A percentile compares a stretch with the other conserved stretches of the same genome.
These are phyloP conservation scores for Chymomyza amoena DNA, from an alignment of 2,888 invertebrate genomes.

Conservation along the genomic window DNA sequence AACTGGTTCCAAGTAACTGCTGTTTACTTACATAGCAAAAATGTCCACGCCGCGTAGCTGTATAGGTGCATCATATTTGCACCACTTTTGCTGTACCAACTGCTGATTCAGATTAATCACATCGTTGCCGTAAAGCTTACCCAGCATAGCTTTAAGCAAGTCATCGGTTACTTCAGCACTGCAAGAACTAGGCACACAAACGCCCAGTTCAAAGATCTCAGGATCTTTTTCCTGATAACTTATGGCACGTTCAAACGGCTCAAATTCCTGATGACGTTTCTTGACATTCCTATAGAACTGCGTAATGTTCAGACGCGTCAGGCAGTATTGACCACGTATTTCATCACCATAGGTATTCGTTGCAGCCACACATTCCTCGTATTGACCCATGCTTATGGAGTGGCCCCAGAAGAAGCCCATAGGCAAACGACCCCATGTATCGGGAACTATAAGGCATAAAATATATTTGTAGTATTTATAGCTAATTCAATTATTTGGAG, in stretches of 20 bases:
- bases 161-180: constrained; percentile 57
- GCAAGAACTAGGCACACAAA: constrained; percentile 77
- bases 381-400: constrained; percentile 78
- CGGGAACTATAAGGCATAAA: constrained; percentile 75
- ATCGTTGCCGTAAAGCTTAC: constrained; percentile 36
- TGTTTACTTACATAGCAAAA: constrained; percentile 74
- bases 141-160: constrained; percentile 60
- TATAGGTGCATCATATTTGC: constrained; percentile 66
- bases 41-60: constrained; percentile 72
- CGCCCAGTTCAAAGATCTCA: constrained; percentile 70
- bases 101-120: constrained; percentile 16
- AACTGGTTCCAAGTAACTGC: too few relatives aligned
- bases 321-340: constrained; percentile 78
- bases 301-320: constrained; percentile 72
- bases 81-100: constrained; percentile 63
- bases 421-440: constrained; percentile 79
- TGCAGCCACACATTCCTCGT: constrained; percentile 79
- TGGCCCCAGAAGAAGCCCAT: constrained; percentile 78
- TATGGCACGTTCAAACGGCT: constrained; percentile 46
- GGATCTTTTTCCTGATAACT: constrained; percentile 70
- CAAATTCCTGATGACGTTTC: constrained; percentile 48
- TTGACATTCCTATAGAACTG: constrained; percentile 55
- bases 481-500: too few relatives aligned
- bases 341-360: constrained; percentile 48
- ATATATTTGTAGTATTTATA: too few relatives aligned